Base-by-base conservation (phyloP, 2,888 invertebrate species). In the Polydesmus complanatus region DNA sequence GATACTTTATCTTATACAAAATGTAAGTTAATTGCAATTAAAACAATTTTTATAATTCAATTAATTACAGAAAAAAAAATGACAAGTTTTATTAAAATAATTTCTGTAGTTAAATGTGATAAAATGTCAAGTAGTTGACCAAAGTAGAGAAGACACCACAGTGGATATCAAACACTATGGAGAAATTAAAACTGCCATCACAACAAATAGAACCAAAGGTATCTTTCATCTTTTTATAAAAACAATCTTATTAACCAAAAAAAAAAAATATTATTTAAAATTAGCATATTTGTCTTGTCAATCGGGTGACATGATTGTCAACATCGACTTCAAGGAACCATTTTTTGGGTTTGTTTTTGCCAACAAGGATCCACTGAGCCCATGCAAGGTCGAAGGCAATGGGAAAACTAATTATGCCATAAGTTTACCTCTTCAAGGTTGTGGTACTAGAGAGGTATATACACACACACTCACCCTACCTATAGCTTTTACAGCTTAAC, bases 321-420 rank as follows among this genome's bases (percentile, higher is more conserved):
- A 89, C 72, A 76, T 93, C 67, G 88, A 88, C 72, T 94, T 94
- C 77, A 86, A 89, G 72, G 88, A 92, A 70, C 86, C 87, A 63
- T 94, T 92, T 77, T 88, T 86, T 73, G 93, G 93, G 26, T 84
- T 91, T 64, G 90, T 88, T 14, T 93, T 92, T 73, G 91, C 93
- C 1, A 89, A 92, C 72, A 90, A 88, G 72, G 91, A 93, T 74
- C 79, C 92, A 27, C 85, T 89, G 73, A 91, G 90, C 18, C 90
- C 92, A 1, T 93, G 93, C 70, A 85, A 86, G 70, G 83, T 88
- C 54, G 82, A 82, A 51, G 93, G 93, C 58, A 87, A 88, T 68
- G 93, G 93, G 2, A 83, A 83, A 11, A 76, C 81, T 56, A 84
- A 83, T 54, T 89, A 90, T 71, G 83, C 84, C 67, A 77, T 93